These are phyloP conservation scores for Eucriotettix oculatus DNA, from an alignment of 2,888 invertebrate genomes.

Conservation along the genomic window DNA sequence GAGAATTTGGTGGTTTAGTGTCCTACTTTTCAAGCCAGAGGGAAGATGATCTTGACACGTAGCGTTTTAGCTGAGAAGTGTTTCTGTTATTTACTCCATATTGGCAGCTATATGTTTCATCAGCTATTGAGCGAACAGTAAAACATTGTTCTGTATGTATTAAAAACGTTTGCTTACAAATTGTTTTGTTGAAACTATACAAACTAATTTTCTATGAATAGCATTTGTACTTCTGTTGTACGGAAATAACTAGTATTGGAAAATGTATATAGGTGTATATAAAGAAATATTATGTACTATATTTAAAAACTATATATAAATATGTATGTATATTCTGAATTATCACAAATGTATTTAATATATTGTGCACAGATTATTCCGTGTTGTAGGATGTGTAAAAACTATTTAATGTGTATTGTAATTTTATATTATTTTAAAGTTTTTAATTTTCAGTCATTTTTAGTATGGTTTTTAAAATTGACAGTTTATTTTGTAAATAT, in stretches of 20 bases:
- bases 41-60: conserved; percentile 73
- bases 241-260: neutral
- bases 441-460: too few species aligned
- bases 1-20: conserved; percentile 78
- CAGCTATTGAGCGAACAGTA: neutral
- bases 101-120: neutral
- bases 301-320: neutral
- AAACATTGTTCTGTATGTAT: neutral
- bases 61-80: conserved; percentile 17
- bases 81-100: neutral
- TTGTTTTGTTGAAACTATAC: too few species aligned
- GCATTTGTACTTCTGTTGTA: neutral
- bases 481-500: too few species aligned
- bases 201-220: neutral
- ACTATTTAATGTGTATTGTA: too few species aligned
- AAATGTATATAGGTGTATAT: neutral
- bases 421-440: too few species aligned
- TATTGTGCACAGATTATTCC: neutral
- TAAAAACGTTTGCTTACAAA: neutral
- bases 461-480: too few species aligned
- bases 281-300: neutral
- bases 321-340: neutral
- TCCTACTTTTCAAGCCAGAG: conserved; percentile 84
- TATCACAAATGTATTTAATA: neutral
- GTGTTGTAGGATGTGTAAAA: too few species aligned